phyloP scores from a whole-genome alignment of 2,113 vertebrate genomes.

The Neolamprologus tretocephalus region DNA sequence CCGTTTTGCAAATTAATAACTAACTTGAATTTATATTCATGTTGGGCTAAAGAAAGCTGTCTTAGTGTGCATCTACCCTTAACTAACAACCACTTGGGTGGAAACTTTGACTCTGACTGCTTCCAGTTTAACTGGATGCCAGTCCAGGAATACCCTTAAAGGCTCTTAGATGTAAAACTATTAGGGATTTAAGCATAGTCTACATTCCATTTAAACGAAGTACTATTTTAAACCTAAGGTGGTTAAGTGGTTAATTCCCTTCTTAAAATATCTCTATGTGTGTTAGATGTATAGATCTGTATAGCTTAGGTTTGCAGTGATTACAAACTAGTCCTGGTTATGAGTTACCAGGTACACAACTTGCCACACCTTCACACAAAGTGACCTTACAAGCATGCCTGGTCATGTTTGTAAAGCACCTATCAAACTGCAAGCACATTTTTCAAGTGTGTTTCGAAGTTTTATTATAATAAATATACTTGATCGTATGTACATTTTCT shows the following conservation, averaged over 20 bases:
- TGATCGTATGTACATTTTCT: slow-evolving; percentile 66
- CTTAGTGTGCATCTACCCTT: too few relatives aligned
- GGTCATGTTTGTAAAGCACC: background rate
- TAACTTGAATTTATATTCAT: background rate
- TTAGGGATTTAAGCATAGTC: slow-evolving; percentile 31
- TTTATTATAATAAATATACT: slow-evolving; percentile 76
- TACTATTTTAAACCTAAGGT: slow-evolving; percentile 11
- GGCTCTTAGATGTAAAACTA: slow-evolving; percentile 60
- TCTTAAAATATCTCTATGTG: slow-evolving; percentile 1
- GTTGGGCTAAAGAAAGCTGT: background rate
- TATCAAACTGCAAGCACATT: background rate
- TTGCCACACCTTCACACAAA: background rate
- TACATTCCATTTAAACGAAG: background rate
- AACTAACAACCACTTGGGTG: background rate
- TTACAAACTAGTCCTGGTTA: background rate
- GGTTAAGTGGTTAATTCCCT: slow-evolving; percentile 24
- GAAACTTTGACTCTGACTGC: background rate
- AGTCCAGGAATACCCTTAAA: slow-evolving; percentile 41
- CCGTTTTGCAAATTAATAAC: background rate
- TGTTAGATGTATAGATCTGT: background rate
- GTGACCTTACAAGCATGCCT: background rate
- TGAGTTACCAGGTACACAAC: background rate
- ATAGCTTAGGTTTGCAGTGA: background rate
- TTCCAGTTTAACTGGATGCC: background rate
- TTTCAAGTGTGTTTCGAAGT: slow-evolving; percentile 2